Percentiles rank a stretch among this genome's conserved stretches.
These are phyloP conservation scores for Enteromius afrohamiltoni DNA, from an alignment of 2,797 vertebrate genomes.

Conservation along the genomic window DNA sequence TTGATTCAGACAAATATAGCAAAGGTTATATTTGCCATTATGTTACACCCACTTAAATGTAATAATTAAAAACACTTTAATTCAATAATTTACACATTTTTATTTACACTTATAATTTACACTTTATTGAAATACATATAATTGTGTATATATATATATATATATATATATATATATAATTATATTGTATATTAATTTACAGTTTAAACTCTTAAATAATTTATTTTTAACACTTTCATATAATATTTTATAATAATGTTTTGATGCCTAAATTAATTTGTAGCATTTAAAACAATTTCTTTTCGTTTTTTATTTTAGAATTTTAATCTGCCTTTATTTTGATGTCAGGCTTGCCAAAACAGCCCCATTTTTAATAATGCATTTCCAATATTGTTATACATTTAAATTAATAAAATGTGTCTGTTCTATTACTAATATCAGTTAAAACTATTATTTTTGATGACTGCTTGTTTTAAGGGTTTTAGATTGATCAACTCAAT, in stretches of 20 bases:
- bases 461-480: background rate
- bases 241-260: background rate
- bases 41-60: background rate
- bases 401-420: background rate
- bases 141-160: too few relatives aligned
- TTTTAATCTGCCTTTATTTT: background rate
- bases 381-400: background rate
- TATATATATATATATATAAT: too few relatives aligned
- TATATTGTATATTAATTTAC: too few relatives aligned
- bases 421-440: background rate
- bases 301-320: background rate
- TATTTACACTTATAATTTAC: too few relatives aligned
- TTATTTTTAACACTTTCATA: background rate
- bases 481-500: background rate
- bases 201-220: too few relatives aligned
- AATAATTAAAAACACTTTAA: background rate
- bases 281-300: background rate
- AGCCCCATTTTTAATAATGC: background rate
- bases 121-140: too few relatives aligned
- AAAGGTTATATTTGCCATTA: background rate
- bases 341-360: background rate
- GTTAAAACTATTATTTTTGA: background rate
- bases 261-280: background rate
- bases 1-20: constrained; percentile 1
- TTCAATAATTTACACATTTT: too few relatives aligned